phyloP scores from a whole-genome alignment of 2,113 vertebrate species.

The Neoarius graeffei region DNA sequence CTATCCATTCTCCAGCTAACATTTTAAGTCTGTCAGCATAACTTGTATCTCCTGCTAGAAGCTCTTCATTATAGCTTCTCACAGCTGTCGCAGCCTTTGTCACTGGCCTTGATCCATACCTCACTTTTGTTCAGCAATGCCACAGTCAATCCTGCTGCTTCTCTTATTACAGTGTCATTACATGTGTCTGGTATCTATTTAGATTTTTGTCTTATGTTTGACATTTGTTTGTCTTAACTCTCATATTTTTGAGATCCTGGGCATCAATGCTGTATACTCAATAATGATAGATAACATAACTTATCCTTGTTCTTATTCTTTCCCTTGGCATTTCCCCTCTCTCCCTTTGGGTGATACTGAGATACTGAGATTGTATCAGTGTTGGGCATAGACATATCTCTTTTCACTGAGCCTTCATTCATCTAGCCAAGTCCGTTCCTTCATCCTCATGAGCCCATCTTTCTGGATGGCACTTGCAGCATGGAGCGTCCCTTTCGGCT shows the following conservation, averaged over 20 bases:
- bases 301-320: not conserved
- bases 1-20: not conserved
- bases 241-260: not conserved
- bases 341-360: not conserved
- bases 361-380: not conserved
- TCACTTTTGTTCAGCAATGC: conserved; percentile 6
- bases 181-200: not conserved
- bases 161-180: not conserved
- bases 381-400: not conserved
- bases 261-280: not conserved
- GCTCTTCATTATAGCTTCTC: not conserved
- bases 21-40: conserved; percentile 1
- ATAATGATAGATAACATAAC: not conserved
- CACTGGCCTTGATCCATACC: not conserved
- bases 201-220: not conserved
- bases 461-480: not conserved
- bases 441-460: not conserved
- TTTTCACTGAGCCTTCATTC: not conserved
- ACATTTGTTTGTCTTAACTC: not conserved
- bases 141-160: not conserved
- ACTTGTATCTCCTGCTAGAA: not conserved
- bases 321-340: not conserved
- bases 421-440: not conserved
- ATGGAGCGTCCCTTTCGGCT: not conserved
- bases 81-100: not conserved